These are phyloP conservation scores for Ceratina australensis DNA, from an alignment of 1,140 invertebrate species.

Conservation along the genomic window DNA sequence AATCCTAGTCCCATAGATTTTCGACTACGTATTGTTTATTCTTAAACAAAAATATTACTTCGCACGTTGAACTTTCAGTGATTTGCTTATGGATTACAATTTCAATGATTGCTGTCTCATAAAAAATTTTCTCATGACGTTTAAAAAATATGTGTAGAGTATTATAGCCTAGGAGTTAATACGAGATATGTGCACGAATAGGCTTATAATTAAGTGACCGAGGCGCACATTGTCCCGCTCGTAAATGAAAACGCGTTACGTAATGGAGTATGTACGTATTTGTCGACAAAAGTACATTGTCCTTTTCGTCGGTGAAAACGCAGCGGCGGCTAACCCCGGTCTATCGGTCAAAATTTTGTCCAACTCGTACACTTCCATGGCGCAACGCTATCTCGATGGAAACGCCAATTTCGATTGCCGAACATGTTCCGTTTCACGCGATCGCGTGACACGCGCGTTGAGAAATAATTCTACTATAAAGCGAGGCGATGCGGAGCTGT, in stretches of 20 bases:
- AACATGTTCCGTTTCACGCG: not conserved
- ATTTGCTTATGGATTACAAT: too few species aligned
- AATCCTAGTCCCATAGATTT: not conserved
- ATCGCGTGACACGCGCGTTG: slow-evolving; percentile 1
- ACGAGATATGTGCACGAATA: not conserved
- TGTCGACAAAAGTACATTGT: not conserved
- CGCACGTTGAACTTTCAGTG: too few species aligned
- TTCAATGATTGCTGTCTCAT: too few species aligned
- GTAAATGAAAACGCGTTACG: slow-evolving; percentile 19
- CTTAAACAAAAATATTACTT: not conserved
- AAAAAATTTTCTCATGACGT: too few species aligned
- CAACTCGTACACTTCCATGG: too few species aligned
- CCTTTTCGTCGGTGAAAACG: too few species aligned
- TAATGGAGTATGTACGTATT: not conserved
- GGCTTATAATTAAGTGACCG: not conserved
- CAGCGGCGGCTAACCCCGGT: too few species aligned
- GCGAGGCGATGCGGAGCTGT: not conserved
- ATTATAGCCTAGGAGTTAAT: too few species aligned
- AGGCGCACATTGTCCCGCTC: slow-evolving; percentile 1
- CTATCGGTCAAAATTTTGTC: not conserved
- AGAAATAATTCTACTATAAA: not conserved
- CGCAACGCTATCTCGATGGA: not conserved
- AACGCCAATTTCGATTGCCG: not conserved
- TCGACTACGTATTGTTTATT: too few species aligned
- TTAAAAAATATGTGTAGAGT: too few species aligned